phyloP scores from a whole-genome alignment of 2,113 vertebrate species.

The Menura novaehollandiae region DNA sequence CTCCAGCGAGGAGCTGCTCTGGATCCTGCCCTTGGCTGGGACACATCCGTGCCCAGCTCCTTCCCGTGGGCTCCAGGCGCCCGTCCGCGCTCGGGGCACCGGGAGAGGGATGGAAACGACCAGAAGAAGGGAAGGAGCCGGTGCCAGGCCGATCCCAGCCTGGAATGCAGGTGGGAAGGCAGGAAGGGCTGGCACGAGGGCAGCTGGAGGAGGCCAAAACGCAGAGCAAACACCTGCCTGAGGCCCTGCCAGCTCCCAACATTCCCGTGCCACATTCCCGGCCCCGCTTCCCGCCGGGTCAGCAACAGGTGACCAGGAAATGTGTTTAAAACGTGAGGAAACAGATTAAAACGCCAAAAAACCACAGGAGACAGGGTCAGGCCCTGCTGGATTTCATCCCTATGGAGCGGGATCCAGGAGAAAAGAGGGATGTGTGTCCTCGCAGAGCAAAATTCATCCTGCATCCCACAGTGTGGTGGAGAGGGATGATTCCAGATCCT shows the following conservation, averaged over 20 bases:
- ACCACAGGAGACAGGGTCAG: neutral
- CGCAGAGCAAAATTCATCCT: fast-evolving
- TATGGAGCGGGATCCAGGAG: fast-evolving
- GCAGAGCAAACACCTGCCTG: neutral
- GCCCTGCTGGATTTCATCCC: neutral
- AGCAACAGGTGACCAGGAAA: neutral
- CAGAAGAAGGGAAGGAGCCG: fast-evolving
- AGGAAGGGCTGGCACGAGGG: neutral
- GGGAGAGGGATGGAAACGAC: neutral
- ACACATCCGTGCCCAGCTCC: neutral
- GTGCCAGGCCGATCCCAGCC: neutral
- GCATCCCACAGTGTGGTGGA: fast-evolving
- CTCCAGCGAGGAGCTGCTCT: neutral
- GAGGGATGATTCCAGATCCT: neutral
- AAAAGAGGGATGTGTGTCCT: neutral
- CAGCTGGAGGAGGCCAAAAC: neutral
- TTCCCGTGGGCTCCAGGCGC: fast-evolving
- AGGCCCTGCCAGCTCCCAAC: neutral
- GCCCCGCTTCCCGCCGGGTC: neutral
- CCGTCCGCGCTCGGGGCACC: fast-evolving
- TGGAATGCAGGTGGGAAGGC: neutral
- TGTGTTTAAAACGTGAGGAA: neutral
- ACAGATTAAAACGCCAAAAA: neutral
- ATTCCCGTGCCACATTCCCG: fast-evolving
- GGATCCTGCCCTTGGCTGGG: neutral